A percentile compares a stretch with the other conserved stretches of the same genome.
Conservation (phyloP, 2,888 invertebrate species). For the Phaedon cochleariae region DNA sequence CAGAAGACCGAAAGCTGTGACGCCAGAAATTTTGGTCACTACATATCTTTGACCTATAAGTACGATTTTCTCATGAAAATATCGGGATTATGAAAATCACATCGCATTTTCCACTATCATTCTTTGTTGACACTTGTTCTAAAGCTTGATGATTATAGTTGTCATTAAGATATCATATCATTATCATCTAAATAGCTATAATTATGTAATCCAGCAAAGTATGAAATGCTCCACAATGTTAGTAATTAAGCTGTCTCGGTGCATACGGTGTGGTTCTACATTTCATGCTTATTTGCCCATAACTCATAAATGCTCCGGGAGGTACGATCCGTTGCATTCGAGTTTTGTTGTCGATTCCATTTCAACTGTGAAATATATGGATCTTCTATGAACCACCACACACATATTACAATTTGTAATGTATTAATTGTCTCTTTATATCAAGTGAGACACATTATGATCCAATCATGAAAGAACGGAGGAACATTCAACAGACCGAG, state of each 20-base stretch:
- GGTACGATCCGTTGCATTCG: not conserved
- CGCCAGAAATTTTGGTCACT: not conserved
- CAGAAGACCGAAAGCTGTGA: not conserved
- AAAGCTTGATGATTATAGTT: constrained; percentile 6
- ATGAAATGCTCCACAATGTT: constrained; percentile 35
- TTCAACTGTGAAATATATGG: not conserved
- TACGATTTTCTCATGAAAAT: not conserved
- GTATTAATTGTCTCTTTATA: no score
- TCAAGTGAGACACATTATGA: no score
- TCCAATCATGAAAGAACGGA: no score
- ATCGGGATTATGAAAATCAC: no score
- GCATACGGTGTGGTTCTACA: constrained; percentile 29
- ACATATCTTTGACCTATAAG: no score
- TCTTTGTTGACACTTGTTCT: constrained; percentile 6
- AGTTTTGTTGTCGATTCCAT: not conserved
- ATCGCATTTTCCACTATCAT: not conserved
- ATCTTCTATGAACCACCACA: not conserved
- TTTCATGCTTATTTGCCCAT: constrained; percentile 39
- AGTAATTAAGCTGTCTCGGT: constrained; percentile 37
- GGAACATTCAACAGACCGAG: no score
- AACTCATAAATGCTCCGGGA: constrained; percentile 9
- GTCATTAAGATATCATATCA: constrained; percentile 33
- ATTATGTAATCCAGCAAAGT: constrained; percentile 29
- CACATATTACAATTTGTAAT: not conserved
- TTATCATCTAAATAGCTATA: constrained; percentile 26